Evolutionary conservation across 2,888 invertebrate genomes (phyloP).

Genomic region (Thumatha senex): DNA sequence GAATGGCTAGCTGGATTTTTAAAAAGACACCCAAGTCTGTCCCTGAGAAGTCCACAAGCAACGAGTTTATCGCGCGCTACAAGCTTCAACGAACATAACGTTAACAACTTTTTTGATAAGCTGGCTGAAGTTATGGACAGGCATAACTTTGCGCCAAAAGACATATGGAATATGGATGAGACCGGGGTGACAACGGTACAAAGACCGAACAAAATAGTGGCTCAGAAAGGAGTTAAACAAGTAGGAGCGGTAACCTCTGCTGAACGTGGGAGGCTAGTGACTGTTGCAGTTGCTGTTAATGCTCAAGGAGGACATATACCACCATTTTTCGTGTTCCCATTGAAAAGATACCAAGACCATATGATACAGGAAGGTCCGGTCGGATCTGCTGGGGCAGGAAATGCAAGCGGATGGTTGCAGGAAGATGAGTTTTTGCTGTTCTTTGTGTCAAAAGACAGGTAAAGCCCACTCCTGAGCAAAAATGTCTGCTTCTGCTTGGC

Average conservation of each 20-base stretch:
- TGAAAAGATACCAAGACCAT: slow-evolving; percentile 21
- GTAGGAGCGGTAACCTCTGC: slow-evolving; percentile 21
- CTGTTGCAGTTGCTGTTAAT: slow-evolving; percentile 15
- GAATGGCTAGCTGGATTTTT: background rate
- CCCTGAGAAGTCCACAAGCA: background rate
- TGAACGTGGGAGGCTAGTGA: slow-evolving; percentile 18
- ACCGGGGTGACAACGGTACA: background rate
- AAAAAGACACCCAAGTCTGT: background rate
- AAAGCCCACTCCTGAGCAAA: slow-evolving; percentile 6
- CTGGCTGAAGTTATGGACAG: background rate
- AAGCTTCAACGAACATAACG: background rate
- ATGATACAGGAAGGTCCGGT: slow-evolving; percentile 24
- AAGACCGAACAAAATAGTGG: background rate
- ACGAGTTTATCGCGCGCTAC: background rate
- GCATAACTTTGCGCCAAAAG: background rate
- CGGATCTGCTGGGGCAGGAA: slow-evolving; percentile 20
- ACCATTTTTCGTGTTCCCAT: slow-evolving; percentile 12
- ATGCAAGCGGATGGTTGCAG: slow-evolving; percentile 4
- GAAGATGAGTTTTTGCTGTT: background rate
- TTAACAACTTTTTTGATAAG: background rate
- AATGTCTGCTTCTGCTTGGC: slow-evolving; percentile 16
- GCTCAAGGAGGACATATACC: slow-evolving; percentile 10
- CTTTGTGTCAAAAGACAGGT: slow-evolving; percentile 16
- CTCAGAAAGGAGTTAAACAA: slow-evolving; percentile 5
- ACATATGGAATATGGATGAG: background rate